phyloP scores from a whole-genome alignment of 2,797 vertebrate genomes.

The Eleutherodactylus coqui region DNA sequence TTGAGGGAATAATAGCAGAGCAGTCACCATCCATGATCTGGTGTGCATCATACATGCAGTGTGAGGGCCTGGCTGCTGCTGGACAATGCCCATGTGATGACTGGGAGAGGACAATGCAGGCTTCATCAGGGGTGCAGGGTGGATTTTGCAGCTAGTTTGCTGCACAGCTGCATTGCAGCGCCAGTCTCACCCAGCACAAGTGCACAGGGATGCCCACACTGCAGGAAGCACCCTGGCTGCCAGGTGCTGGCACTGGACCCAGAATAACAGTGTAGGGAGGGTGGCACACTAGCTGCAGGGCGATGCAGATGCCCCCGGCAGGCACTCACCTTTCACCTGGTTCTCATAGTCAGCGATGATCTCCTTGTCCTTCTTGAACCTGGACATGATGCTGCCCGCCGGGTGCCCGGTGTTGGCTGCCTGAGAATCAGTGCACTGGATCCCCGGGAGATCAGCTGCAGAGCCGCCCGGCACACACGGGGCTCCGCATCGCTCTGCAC shows the following conservation, averaged over 20 bases:
- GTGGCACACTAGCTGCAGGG: neutral
- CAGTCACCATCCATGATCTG: neutral
- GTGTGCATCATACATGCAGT: neutral
- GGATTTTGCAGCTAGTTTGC: neutral
- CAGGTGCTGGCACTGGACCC: no score
- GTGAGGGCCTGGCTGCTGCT: conserved; percentile 4
- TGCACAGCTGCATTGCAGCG: conserved; percentile 50
- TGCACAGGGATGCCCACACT: conserved; percentile 14
- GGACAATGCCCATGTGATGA: neutral
- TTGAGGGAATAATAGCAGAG: conserved; percentile 24
- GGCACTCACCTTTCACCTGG: conserved; percentile 92
- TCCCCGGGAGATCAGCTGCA: conserved; percentile 52
- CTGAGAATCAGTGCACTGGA: conserved; percentile 3
- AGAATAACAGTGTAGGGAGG: conserved; percentile 5
- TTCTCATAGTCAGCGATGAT: conserved; percentile 97
- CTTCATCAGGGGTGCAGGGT: neutral
- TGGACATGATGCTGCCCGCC: conserved; percentile 82
- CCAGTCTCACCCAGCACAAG: neutral
- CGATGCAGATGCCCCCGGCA: neutral
- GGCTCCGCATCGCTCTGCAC: conserved; percentile 45
- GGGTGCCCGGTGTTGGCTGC: conserved; percentile 12
- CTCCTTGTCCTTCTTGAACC: conserved; percentile 97
- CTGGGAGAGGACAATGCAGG: conserved; percentile 22
- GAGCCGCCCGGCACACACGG: conserved; percentile 23
- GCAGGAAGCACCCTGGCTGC: conserved; percentile 3